These are phyloP conservation scores for Neopipo cinnamomea DNA, from an alignment of 2,113 vertebrate genomes.

Conservation along the genomic window DNA sequence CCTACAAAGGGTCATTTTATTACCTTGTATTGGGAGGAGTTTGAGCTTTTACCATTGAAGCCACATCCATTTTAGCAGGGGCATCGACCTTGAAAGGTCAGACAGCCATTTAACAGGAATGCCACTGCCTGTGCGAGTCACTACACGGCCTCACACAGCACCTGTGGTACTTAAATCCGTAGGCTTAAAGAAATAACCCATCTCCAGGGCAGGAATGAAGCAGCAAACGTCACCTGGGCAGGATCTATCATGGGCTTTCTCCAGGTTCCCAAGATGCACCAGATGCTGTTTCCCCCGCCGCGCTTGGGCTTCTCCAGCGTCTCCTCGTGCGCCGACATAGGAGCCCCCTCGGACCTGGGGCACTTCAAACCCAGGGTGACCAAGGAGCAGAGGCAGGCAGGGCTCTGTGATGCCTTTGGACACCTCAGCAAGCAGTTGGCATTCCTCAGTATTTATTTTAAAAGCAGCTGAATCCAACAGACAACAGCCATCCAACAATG, in stretches of 20 bases:
- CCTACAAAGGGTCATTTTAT: neutral
- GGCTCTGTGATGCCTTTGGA: neutral
- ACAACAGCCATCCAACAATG: neutral
- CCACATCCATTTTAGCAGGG: neutral
- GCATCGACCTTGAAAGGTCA: neutral
- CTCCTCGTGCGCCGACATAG: neutral
- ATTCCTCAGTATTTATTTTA: neutral
- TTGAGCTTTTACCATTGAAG: neutral
- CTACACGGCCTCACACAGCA: neutral
- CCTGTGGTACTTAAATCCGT: neutral
- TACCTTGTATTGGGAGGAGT: neutral
- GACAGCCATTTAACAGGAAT: fast-evolving
- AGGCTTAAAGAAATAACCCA: neutral
- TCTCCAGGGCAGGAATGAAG: neutral
- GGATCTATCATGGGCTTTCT: neutral
- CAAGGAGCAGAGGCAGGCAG: neutral
- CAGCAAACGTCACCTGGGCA: neutral
- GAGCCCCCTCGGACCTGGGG: neutral
- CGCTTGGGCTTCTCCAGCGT: neutral
- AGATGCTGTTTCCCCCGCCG: fast-evolving
- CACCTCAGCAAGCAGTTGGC: neutral
- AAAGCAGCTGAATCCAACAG: slow-evolving; percentile 22
- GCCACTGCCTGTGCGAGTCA: neutral
- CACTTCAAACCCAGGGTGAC: neutral
- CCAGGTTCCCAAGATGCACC: neutral